These are phyloP conservation scores for Paramisgurnus dabryanus DNA, from an alignment of 2,113 vertebrate species.

Conservation along the genomic window DNA sequence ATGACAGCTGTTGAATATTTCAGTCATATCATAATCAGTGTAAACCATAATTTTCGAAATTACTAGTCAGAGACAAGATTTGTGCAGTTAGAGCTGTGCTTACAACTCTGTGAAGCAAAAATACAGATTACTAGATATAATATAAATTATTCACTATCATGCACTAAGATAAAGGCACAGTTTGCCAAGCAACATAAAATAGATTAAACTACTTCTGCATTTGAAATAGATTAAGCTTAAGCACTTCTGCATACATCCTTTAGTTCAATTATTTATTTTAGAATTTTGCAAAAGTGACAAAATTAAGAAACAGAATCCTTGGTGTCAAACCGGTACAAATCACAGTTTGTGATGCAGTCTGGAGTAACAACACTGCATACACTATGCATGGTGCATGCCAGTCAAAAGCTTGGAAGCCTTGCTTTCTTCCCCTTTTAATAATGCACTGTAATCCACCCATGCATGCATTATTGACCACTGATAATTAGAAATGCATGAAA, in stretches of 20 bases:
- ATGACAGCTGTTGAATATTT: neutral
- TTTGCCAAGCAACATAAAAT: neutral
- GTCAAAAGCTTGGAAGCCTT: slow-evolving; percentile 12
- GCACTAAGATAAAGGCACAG: neutral
- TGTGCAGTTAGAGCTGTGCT: neutral
- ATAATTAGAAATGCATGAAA: slow-evolving; percentile 24
- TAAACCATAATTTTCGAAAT: neutral
- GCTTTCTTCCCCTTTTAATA: slow-evolving; percentile 17
- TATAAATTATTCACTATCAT: slow-evolving; percentile 20
- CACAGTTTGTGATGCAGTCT: neutral
- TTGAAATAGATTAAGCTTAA: too few species aligned
- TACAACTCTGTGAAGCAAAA: slow-evolving; percentile 5
- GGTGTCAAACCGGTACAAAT: neutral
- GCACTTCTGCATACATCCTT: neutral
- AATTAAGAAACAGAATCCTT: neutral
- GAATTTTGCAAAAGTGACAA: neutral
- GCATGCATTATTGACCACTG: slow-evolving; percentile 38
- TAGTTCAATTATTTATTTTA: neutral
- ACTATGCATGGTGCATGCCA: neutral
- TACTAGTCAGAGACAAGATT: slow-evolving; percentile 1
- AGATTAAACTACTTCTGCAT: neutral
- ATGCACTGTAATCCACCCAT: slow-evolving; percentile 36
- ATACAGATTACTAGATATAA: slow-evolving; percentile 3
- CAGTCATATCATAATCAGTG: neutral
- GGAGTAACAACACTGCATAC: neutral